These are phyloP conservation scores for Stichodactyla mertensii DNA, from an alignment of 64 coral and sea anemone species.

Conservation along the genomic window DNA sequence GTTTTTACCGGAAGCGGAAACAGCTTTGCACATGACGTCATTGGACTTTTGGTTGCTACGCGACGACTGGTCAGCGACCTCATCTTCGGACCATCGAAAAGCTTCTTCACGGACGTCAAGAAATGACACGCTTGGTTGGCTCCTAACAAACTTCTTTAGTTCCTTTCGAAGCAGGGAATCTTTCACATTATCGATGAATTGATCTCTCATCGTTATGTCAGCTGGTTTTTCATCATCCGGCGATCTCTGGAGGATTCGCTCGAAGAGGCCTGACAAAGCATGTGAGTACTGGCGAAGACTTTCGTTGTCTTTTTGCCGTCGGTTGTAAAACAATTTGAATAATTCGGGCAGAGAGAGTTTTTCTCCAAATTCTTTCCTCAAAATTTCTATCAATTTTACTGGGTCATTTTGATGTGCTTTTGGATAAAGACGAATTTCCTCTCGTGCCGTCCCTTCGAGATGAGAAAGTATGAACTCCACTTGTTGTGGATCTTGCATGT, in stretches of 20 bases:
- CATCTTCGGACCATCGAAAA: neutral
- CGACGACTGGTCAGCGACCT: neutral
- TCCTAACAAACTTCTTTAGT: neutral
- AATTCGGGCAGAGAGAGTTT: neutral
- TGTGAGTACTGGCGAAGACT: neutral
- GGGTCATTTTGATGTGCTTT: slow-evolving; percentile 11
- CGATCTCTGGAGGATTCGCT: neutral
- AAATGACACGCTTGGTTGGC: neutral
- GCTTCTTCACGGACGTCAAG: slow-evolving; percentile 18
- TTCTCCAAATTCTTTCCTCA: slow-evolving; percentile 23
- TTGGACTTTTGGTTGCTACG: neutral
- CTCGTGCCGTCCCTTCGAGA: slow-evolving; percentile 11
- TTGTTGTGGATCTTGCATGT: neutral
- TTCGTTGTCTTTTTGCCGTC: slow-evolving; percentile 6
- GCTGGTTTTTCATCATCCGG: neutral
- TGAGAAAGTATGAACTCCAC: neutral
- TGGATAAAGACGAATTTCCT: slow-evolving; percentile 29
- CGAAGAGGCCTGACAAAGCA: neutral
- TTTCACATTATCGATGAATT: neutral
- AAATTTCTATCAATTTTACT: slow-evolving; percentile 20
- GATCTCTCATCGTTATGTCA: neutral
- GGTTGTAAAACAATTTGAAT: slow-evolving; percentile 1
- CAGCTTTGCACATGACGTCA: neutral
- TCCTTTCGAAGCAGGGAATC: neutral
- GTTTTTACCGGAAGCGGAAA: slow-evolving; percentile 13